Evolutionary conservation across 2,888 invertebrate genomes (phyloP).

Genomic region (Apamea sordens): DNA sequence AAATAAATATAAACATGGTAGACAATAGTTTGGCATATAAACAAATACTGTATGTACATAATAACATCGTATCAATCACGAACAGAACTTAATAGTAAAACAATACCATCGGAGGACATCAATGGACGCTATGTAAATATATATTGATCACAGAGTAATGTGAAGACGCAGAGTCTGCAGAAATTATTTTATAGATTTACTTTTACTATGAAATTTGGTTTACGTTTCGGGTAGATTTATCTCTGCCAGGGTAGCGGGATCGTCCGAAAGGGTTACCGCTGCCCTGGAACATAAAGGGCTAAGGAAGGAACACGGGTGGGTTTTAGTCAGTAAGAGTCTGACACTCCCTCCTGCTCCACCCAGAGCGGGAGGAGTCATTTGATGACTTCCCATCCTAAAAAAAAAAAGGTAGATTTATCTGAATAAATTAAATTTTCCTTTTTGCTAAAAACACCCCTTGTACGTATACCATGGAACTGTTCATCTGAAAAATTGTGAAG

Average conservation of each 20-base stretch:
- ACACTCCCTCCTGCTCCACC: too few species aligned
- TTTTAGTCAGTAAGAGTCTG: too few species aligned
- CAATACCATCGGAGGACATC: constrained; percentile 47
- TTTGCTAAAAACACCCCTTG: not conserved
- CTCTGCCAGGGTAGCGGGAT: too few species aligned
- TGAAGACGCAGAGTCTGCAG: constrained; percentile 1
- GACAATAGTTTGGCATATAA: constrained; percentile 17
- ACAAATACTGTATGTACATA: not conserved
- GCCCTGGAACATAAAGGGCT: too few species aligned
- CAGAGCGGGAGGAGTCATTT: too few species aligned
- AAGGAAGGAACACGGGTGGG: too few species aligned
- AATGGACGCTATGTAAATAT: constrained; percentile 46
- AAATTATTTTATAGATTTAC: not conserved
- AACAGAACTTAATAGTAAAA: constrained; percentile 29
- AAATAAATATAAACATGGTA: constrained; percentile 5
- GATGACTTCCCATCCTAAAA: too few species aligned
- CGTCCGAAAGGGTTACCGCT: too few species aligned
- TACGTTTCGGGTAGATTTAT: not conserved
- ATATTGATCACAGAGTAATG: constrained; percentile 45
- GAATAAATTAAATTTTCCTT: not conserved
- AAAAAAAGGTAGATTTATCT: too few species aligned
- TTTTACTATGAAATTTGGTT: not conserved
- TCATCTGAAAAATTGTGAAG: not conserved
- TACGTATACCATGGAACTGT: not conserved
- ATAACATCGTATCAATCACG: constrained; percentile 14